Evolutionary conservation across 2,113 vertebrate species (phyloP).

Genomic region (Bos indicus): DNA sequence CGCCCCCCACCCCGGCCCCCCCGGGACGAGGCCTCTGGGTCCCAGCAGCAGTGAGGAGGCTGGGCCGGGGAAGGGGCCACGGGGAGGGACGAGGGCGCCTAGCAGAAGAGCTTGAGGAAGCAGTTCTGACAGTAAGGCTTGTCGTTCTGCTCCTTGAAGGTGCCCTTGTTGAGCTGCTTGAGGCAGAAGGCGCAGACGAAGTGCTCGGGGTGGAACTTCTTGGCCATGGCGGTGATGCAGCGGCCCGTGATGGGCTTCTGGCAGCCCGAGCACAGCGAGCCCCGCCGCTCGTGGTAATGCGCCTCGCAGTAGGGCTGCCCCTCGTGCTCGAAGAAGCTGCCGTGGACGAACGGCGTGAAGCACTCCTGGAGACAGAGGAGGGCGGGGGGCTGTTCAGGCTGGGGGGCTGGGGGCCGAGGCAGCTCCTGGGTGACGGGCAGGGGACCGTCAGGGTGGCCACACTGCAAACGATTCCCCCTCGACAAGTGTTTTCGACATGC

Average conservation of each 20-base stretch:
- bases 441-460: not conserved
- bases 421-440: accelerated
- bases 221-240: constrained; percentile 98
- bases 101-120: constrained; percentile 99
- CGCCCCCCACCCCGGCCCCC: not conserved
- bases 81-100: constrained; percentile 43
- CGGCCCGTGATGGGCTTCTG: constrained; percentile 99
- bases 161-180: constrained; percentile 99
- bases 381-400: not conserved
- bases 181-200: constrained; percentile 99
- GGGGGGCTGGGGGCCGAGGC: not conserved
- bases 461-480: accelerated
- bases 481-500: accelerated
- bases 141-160: constrained; percentile 99
- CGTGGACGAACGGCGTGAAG: constrained; percentile 96
- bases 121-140: constrained; percentile 99
- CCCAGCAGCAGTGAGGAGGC: constrained; percentile 62
- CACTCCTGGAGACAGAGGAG: constrained; percentile 86
- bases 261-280: constrained; percentile 97
- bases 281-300: constrained; percentile 95
- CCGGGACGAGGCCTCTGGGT: constrained; percentile 57
- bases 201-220: constrained; percentile 99
- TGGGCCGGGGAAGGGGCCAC: not conserved
- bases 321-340: constrained; percentile 98
- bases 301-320: constrained; percentile 99